A percentile compares a stretch with the other conserved stretches of the same genome.
These are phyloP conservation scores for Pterois miles DNA, from an alignment of 2,797 vertebrate genomes.

Conservation along the genomic window DNA sequence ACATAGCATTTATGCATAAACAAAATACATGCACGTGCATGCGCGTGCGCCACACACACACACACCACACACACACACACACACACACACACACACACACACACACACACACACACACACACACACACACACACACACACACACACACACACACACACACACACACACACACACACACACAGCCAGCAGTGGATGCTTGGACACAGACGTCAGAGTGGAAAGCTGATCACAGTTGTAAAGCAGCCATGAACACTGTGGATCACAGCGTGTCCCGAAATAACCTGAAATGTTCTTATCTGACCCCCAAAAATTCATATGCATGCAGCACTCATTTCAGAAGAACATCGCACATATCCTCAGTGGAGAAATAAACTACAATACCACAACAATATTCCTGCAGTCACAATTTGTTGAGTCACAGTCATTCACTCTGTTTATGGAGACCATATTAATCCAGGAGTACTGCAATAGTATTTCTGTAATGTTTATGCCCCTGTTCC, in stretches of 20 bases:
- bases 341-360: conserved; percentile 16
- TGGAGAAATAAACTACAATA: neutral
- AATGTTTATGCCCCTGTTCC: neutral
- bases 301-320: conserved; percentile 29
- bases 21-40: neutral
- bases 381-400: neutral
- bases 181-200: conserved; percentile 67
- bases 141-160: conserved; percentile 8
- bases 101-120: neutral
- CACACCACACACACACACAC: conserved; percentile 4
- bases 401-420: neutral
- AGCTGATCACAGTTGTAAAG: conserved; percentile 71
- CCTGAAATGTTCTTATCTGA: conserved; percentile 62
- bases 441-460: neutral
- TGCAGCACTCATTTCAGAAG: conserved; percentile 12
- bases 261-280: conserved; percentile 73
- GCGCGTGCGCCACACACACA: too few species aligned
- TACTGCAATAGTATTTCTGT: neutral
- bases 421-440: neutral
- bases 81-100: conserved; percentile 4
- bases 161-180: conserved; percentile 10
- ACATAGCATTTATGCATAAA: conserved; percentile 37
- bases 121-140: conserved; percentile 9
- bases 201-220: conserved; percentile 69
- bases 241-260: conserved; percentile 65